phyloP scores from a whole-genome alignment of 1,140 invertebrate genomes.

The Globodera rostochiensis region DNA sequence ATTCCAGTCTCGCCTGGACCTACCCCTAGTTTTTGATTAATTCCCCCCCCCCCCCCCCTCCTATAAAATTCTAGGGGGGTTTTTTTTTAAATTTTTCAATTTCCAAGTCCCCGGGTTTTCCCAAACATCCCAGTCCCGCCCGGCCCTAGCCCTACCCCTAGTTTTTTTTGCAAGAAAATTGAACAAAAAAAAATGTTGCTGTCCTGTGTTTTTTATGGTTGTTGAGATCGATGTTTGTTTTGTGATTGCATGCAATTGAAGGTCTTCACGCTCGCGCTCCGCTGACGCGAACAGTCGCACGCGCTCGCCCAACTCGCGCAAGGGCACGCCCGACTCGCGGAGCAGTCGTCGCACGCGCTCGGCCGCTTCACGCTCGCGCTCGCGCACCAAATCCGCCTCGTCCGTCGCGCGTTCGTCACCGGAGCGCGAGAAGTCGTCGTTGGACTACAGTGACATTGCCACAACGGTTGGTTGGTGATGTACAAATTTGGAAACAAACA shows the following conservation, averaged over 20 bases:
- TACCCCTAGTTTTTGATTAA: no score
- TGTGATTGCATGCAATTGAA: background rate
- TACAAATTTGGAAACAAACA: background rate
- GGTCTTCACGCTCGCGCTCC: slow-evolving; percentile 19
- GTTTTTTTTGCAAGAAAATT: no score
- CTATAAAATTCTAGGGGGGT: no score
- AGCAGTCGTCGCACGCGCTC: background rate
- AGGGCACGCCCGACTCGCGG: background rate
- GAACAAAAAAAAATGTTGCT: no score
- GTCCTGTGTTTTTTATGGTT: no score
- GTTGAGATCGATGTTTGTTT: no score
- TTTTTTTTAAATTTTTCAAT: no score
- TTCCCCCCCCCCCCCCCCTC: no score
- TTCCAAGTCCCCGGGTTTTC: no score
- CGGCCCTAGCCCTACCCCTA: no score
- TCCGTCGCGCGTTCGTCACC: background rate
- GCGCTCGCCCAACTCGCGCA: background rate
- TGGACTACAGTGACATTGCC: slow-evolving; percentile 27
- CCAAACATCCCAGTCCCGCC: no score
- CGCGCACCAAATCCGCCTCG: slow-evolving; percentile 23
- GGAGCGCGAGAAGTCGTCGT: slow-evolving; percentile 14
- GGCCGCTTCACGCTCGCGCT: slow-evolving; percentile 5
- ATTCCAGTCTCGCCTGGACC: no score
- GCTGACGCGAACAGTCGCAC: slow-evolving; percentile 9
- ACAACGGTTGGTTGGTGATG: background rate